Evolutionary conservation across 1,140 invertebrate genomes (phyloP).

Genomic region (Ceratitis capitata): DNA sequence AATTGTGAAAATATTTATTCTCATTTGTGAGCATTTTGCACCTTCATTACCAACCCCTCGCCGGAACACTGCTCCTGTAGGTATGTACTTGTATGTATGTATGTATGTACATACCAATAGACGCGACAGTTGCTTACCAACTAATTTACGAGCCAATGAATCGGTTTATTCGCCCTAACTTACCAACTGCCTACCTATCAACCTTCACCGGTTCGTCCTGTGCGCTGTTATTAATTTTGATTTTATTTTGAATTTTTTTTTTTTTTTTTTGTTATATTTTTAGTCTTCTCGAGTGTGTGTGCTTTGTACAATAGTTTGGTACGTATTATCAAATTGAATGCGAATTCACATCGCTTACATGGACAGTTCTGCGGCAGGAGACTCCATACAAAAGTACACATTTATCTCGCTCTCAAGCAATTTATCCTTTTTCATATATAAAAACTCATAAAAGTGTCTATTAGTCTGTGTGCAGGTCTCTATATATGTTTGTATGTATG

Average conservation of each 20-base stretch:
- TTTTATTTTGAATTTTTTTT: not conserved
- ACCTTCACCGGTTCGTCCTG: not conserved
- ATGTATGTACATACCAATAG: too few relatives aligned
- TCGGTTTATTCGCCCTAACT: not conserved
- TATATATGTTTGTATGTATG: not conserved
- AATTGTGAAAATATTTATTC: constrained; percentile 44
- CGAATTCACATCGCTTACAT: constrained; percentile 26
- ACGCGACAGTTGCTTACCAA: not conserved
- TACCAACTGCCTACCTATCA: not conserved
- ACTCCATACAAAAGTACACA: not conserved
- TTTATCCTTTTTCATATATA: not conserved
- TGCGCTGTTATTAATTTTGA: not conserved
- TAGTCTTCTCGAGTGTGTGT: too few relatives aligned
- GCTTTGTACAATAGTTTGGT: not conserved
- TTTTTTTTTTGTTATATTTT: not conserved
- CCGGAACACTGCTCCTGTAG: too few relatives aligned
- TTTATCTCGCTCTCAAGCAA: constrained; percentile 7
- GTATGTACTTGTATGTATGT: too few relatives aligned
- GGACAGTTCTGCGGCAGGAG: not conserved
- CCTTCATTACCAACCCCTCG: constrained; percentile 34
- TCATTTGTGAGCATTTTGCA: constrained; percentile 42
- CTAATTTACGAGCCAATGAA: constrained; percentile 31
- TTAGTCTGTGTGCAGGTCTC: too few relatives aligned
- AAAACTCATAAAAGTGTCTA: not conserved
- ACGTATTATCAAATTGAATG: not conserved